A percentile compares a stretch with the other conserved stretches of the same genome.
Evolutionary conservation across 2,113 vertebrate genomes (phyloP).

Genomic region (Ranitomeya variabilis): DNA sequence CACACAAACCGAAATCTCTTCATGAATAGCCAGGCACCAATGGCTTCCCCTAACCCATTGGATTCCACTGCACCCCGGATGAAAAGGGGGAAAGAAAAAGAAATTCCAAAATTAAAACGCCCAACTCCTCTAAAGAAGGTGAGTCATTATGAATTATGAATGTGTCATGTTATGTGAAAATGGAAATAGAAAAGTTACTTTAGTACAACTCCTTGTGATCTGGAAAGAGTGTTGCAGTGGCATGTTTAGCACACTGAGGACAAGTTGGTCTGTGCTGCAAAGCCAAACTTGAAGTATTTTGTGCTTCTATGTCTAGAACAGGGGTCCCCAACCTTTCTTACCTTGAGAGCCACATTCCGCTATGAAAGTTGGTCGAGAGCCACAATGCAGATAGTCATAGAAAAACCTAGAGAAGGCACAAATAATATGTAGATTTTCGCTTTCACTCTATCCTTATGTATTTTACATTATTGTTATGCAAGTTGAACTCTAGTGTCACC

Average conservation of each 20-base stretch:
- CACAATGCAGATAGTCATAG: no score
- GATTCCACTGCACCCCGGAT: slow-evolving; percentile 88
- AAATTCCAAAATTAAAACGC: slow-evolving; percentile 93
- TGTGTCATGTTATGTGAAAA: not conserved
- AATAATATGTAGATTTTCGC: no score
- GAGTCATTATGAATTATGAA: not conserved
- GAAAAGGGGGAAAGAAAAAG: slow-evolving; percentile 94
- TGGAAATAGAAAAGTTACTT: not conserved
- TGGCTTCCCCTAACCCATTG: slow-evolving; percentile 84
- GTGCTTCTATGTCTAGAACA: no score
- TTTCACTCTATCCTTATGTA: no score
- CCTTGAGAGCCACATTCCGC: no score
- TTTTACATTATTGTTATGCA: no score
- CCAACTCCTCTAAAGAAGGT: slow-evolving; percentile 99
- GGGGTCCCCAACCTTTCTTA: no score
- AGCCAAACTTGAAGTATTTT: no score
- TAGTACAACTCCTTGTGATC: not conserved
- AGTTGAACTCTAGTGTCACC: no score
- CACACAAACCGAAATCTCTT: slow-evolving; percentile 73
- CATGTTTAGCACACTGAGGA: not conserved
- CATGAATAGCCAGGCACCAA: slow-evolving; percentile 76
- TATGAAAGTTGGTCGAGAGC: no score
- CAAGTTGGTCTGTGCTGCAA: no score
- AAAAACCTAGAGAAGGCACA: no score
- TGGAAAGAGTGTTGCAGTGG: not conserved